Base-by-base conservation (phyloP, 1,140 invertebrate species). In the Zaprionus capensis region DNA sequence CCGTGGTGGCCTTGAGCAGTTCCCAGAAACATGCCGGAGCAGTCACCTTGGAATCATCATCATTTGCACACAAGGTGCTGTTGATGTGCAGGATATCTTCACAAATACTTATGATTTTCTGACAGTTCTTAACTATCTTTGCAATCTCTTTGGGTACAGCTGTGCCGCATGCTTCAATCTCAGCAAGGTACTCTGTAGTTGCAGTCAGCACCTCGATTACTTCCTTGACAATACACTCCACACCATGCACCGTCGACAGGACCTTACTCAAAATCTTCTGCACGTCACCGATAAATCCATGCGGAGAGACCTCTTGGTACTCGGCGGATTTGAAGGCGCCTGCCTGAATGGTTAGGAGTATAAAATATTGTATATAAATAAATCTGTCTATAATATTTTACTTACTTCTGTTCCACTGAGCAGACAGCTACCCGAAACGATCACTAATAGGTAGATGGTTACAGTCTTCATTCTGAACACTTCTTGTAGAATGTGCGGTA, bases 401-500 rank as follows among this genome's bases (percentile, higher is more conserved):
- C 41, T 24, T 31, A 67, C 65, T 38, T 67, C 38, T 31, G 17
- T 38, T 2, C 46, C 28, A 28, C 5, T 28, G 1, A 58, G 38
- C 26, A 67, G 41, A 14, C 65, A 58, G 41, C 11, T 67, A 14
- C 4, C 41, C 12, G 65, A 67, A 24, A 20, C 38, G 28, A 58
- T 28, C 26, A 49, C 38, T 41, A 67, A 34, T 3, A 67, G 41
- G 20, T 38, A 46, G 0, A 58, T 4, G 44, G n/a, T 57, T 24
- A 67, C 12, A 5, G 22, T 58, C 46, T 15, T 67, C 65, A 67
- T 67, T 12, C 26, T 24, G 41, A 15, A n/a, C 12, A 22, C 44
- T 49, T 57, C 22, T 58, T 36, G 4, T 31, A n/a, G 55, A 58
- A 49, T 67, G 55, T 49, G 31, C 20, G 26, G 2, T 11, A 22